Evolutionary conservation across 2,797 vertebrate genomes (phyloP).

Genomic region (Sus cebifrons): DNA sequence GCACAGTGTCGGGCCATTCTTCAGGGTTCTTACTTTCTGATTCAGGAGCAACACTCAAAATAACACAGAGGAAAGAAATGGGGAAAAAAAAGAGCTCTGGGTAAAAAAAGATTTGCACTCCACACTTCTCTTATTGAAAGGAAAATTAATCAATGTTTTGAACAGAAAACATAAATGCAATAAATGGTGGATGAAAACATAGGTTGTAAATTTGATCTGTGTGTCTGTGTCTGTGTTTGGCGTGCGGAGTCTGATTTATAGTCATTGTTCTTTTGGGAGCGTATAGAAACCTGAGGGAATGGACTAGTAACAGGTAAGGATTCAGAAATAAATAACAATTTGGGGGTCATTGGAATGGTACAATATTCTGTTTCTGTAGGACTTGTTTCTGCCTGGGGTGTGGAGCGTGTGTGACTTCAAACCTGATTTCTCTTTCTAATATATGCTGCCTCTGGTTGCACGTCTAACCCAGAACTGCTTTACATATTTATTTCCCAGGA

Average conservation of each 20-base stretch:
- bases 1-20: neutral
- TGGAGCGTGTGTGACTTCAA: neutral
- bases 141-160: constrained; percentile 76
- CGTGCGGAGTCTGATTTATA: constrained; percentile 61
- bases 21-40: constrained; percentile 9
- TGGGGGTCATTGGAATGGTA: constrained; percentile 74
- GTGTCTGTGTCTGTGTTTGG: constrained; percentile 8
- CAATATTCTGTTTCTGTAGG: constrained; percentile 55
- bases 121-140: constrained; percentile 58
- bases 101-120: constrained; percentile 9
- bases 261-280: constrained; percentile 47
- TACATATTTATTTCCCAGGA: constrained; percentile 74
- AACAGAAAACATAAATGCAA: constrained; percentile 70
- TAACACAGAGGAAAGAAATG: constrained; percentile 23
- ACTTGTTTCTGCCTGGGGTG: constrained; percentile 23
- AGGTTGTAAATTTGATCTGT: constrained; percentile 55
- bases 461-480: constrained; percentile 37
- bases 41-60: constrained; percentile 34
- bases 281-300: constrained; percentile 52
- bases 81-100: constrained; percentile 4
- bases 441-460: neutral
- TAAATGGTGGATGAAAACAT: constrained; percentile 55
- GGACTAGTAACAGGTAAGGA: constrained; percentile 26
- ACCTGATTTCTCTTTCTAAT: neutral
- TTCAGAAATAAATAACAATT: constrained; percentile 74